These are phyloP conservation scores for Entelurus aequoreus DNA, from an alignment of 2,113 vertebrate genomes.

Conservation along the genomic window DNA sequence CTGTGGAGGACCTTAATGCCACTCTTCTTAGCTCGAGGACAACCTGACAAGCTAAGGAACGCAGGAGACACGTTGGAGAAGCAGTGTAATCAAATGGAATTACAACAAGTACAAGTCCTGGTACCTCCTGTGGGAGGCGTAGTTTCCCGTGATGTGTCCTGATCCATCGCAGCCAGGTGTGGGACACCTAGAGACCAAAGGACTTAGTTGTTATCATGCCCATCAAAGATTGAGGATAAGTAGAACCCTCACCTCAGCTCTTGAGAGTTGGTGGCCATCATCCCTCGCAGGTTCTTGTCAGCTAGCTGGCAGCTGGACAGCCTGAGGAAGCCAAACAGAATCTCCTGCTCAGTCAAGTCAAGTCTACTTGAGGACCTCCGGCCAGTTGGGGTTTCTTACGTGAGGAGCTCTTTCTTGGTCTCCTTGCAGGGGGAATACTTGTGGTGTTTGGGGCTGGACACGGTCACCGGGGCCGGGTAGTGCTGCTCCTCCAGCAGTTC, in stretches of 20 bases:
- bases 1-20: constrained; percentile 95
- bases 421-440: constrained; percentile 95
- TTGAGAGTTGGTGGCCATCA: constrained; percentile 91
- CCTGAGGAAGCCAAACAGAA: constrained; percentile 66
- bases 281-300: constrained; percentile 91
- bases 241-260: constrained; percentile 86
- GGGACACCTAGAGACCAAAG: constrained; percentile 80
- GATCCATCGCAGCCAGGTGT: constrained; percentile 96
- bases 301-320: constrained; percentile 93
- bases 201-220: background rate
- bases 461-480: constrained; percentile 85
- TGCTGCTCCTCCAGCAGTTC: constrained; percentile 90
- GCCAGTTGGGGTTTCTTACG: constrained; percentile 73
- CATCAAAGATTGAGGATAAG: too few species aligned
- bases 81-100: background rate
- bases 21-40: constrained; percentile 93
- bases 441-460: constrained; percentile 92
- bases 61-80: background rate
- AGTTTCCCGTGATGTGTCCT: constrained; percentile 98
- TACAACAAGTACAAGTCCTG: constrained; percentile 44
- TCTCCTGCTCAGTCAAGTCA: background rate
- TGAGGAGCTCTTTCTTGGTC: constrained; percentile 95
- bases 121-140: constrained; percentile 96
- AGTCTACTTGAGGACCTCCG: background rate
- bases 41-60: constrained; percentile 86